Conservation (phyloP, 2,113 vertebrate genomes). For the Tragelaphus scriptus region DNA sequence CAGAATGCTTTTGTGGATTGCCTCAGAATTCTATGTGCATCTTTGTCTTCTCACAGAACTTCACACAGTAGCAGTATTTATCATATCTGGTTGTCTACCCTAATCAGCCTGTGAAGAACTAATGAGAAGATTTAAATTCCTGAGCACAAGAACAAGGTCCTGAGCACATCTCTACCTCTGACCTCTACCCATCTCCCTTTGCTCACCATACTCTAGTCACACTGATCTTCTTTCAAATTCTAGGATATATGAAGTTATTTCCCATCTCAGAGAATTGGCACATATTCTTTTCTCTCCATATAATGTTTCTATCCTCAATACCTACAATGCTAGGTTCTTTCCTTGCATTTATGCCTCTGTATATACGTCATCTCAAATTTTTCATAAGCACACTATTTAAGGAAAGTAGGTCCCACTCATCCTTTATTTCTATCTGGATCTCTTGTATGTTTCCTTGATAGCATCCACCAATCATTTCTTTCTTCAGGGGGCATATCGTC, state of each 20-base stretch:
- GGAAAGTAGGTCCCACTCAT: not conserved
- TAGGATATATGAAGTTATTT: not conserved
- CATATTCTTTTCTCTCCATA: not conserved
- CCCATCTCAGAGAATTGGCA: not conserved
- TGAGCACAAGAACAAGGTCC: not conserved
- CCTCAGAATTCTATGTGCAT: not conserved
- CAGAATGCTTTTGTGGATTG: not conserved
- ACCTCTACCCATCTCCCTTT: not conserved
- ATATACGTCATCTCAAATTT: not conserved
- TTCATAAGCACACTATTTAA: not conserved
- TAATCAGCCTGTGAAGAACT: not conserved
- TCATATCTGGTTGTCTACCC: not conserved
- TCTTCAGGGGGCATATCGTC: not conserved
- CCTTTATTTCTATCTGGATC: not conserved
- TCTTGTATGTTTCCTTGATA: not conserved
- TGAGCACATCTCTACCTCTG: not conserved
- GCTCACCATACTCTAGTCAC: not conserved
- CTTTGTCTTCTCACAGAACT: slow-evolving; percentile 20
- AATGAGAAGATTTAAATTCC: not conserved
- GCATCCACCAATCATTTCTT: not conserved
- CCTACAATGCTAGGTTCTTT: not conserved
- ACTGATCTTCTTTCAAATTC: not conserved
- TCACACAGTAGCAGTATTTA: not conserved
- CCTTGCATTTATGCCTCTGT: not conserved
- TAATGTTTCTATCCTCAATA: not conserved